Percentiles rank a stretch among this genome's conserved stretches.
Evolutionary conservation across 2,113 vertebrate species (phyloP).

Genomic region (Poeciliopsis prolifica): DNA sequence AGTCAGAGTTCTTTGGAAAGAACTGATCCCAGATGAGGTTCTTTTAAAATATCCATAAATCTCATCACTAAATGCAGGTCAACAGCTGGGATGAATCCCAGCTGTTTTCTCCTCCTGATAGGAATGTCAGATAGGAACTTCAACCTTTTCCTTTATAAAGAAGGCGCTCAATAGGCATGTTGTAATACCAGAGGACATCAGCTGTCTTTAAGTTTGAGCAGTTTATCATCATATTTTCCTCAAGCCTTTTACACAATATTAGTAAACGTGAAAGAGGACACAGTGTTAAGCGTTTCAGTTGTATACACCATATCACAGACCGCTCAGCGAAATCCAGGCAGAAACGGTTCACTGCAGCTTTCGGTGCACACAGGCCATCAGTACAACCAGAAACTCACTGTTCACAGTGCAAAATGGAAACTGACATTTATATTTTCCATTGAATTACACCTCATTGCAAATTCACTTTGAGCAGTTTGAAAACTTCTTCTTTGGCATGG

Average conservation of each 20-base stretch:
- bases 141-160: too few species aligned
- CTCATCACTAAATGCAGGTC: background rate
- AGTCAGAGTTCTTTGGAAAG: background rate
- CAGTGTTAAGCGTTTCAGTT: background rate
- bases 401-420: constrained; percentile 49
- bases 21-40: background rate
- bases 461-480: constrained; percentile 77
- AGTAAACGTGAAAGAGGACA: constrained; percentile 1
- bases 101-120: background rate
- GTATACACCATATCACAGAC: constrained; percentile 2
- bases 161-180: background rate
- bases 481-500: constrained; percentile 64
- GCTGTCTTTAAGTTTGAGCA: background rate
- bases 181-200: background rate
- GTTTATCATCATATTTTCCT: background rate
- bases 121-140: too few species aligned
- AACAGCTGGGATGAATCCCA: background rate
- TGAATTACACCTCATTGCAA: constrained; percentile 71
- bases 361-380: constrained; percentile 18
- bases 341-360: constrained; percentile 14
- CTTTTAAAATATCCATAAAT: background rate
- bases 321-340: constrained; percentile 25
- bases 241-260: background rate
- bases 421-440: constrained; percentile 71
- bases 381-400: constrained; percentile 40